Conservation (phyloP, 2,888 invertebrate species). For the Tetranychus truncatus region DNA sequence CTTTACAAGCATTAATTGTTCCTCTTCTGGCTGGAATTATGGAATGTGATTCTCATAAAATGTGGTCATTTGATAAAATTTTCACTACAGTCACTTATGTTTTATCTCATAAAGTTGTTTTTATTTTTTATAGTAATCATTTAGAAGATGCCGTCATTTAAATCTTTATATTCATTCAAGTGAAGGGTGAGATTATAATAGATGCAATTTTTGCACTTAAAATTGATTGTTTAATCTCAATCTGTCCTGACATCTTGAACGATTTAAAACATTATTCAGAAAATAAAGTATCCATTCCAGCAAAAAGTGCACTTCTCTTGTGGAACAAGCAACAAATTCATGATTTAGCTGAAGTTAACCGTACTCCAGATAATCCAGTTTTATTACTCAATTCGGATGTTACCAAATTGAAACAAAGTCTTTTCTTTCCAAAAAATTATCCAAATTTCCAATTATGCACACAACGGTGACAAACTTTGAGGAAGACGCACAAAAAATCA, state of each 20-base stretch:
- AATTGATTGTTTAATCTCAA: neutral
- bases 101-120: slow-evolving; percentile 39
- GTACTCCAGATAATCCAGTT: slow-evolving; percentile 30
- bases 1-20: slow-evolving; percentile 46
- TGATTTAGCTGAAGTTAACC: slow-evolving; percentile 27
- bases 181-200: slow-evolving; percentile 21
- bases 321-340: slow-evolving; percentile 45
- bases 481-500: slow-evolving; percentile 70
- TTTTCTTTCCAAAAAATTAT: slow-evolving; percentile 32
- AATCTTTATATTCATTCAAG: slow-evolving; percentile 54
- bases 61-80: slow-evolving; percentile 83
- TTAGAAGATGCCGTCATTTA: slow-evolving; percentile 55
- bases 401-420: slow-evolving; percentile 43
- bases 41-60: slow-evolving; percentile 67
- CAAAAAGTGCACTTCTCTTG: slow-evolving; percentile 63
- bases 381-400: slow-evolving; percentile 30
- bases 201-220: neutral
- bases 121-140: slow-evolving; percentile 69
- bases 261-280: slow-evolving; percentile 60
- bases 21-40: slow-evolving; percentile 72
- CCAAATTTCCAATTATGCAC: slow-evolving; percentile 73
- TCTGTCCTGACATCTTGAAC: neutral
- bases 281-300: slow-evolving; percentile 64
- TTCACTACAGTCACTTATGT: slow-evolving; percentile 67
- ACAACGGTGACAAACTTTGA: slow-evolving; percentile 60